Evolutionary conservation across 2,797 vertebrate genomes (phyloP).

Genomic region (Hylomyscus alleni): DNA sequence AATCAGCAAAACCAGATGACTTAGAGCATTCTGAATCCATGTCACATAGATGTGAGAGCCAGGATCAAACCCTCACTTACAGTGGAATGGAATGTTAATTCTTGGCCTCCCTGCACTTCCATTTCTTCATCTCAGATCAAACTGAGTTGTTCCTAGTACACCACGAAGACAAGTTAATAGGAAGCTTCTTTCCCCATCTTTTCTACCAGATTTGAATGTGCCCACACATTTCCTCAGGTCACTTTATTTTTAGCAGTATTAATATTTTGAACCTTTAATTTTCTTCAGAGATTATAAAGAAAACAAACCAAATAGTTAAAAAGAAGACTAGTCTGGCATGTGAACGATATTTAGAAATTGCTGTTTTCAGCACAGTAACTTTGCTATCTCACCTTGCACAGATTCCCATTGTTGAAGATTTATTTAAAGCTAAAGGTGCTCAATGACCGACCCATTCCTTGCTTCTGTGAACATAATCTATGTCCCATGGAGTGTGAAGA

Average conservation of each 20-base stretch:
- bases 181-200: background rate
- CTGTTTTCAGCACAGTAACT: conserved; percentile 4
- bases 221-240: background rate
- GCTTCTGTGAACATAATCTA: conserved; percentile 66
- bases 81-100: background rate
- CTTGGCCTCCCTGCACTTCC: background rate
- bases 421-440: conserved; percentile 54
- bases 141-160: background rate
- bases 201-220: background rate
- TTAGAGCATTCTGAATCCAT: background rate
- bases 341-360: conserved; percentile 21
- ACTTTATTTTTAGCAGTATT: conserved; percentile 21
- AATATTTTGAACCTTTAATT: conserved; percentile 34
- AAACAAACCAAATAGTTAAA: conserved; percentile 43
- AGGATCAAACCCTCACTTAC: background rate
- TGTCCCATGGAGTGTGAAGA: conserved; percentile 15
- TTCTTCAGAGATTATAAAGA: conserved; percentile 24
- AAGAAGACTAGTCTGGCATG: background rate
- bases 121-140: background rate
- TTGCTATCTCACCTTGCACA: background rate
- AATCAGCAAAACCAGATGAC: background rate
- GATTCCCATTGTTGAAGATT: conserved; percentile 61
- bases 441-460: conserved; percentile 25
- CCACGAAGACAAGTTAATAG: background rate
- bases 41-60: background rate